These are phyloP conservation scores for Heliothis virescens DNA, from an alignment of 1,140 invertebrate species.

Conservation along the genomic window DNA sequence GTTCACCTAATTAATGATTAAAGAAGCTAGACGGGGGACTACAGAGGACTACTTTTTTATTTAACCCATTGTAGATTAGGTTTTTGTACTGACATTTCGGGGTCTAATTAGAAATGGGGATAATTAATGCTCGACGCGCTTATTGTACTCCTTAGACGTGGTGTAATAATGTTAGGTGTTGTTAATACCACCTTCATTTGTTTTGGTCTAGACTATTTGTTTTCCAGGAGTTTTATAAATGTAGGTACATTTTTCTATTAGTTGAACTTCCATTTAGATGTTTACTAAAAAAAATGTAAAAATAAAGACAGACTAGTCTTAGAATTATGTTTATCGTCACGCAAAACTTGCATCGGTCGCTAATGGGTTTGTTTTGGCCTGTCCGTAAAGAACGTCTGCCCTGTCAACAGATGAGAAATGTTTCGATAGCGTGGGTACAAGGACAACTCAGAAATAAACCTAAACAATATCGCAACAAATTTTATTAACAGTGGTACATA, in stretches of 20 bases:
- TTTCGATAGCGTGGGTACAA: neutral
- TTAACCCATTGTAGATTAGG: constrained; percentile 8
- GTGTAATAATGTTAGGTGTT: neutral
- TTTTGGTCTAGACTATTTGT: too few relatives aligned
- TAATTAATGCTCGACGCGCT: neutral
- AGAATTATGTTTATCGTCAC: neutral
- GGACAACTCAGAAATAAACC: constrained; percentile 39
- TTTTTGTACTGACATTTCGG: neutral
- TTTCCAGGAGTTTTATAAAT: too few relatives aligned
- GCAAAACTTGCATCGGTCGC: neutral
- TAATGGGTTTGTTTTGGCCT: neutral
- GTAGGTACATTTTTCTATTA: too few relatives aligned
- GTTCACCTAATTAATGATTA: constrained; percentile 30
- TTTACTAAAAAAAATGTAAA: too few relatives aligned
- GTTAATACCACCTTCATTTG: too few relatives aligned
- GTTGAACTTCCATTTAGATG: too few relatives aligned
- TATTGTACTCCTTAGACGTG: neutral
- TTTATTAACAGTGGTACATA: constrained; percentile 78
- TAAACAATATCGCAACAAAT: constrained; percentile 64
- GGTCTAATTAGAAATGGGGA: neutral
- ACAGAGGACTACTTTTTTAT: neutral
- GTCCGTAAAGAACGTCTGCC: neutral
- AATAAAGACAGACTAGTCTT: too few relatives aligned
- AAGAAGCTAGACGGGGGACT: neutral
- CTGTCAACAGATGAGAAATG: neutral